Conservation (phyloP, 2,888 invertebrate genomes). For the Colostygia pectinataria region DNA sequence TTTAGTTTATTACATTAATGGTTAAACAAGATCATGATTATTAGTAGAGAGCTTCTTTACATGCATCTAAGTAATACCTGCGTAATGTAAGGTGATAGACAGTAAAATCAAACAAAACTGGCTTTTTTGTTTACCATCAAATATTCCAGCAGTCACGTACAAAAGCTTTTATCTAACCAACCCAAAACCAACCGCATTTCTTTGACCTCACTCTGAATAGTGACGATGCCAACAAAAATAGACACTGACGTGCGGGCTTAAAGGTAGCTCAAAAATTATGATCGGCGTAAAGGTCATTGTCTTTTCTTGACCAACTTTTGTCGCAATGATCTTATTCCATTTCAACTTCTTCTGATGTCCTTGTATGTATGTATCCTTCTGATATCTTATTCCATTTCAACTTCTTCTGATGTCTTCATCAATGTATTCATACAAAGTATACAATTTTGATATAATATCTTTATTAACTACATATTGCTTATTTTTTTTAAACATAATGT, state of each 20-base stretch:
- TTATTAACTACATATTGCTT: too few species aligned
- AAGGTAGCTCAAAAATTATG: slow-evolving; percentile 53
- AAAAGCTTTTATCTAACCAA: slow-evolving; percentile 63
- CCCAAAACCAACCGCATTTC: slow-evolving; percentile 58
- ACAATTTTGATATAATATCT: too few species aligned
- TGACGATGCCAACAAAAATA: slow-evolving; percentile 58
- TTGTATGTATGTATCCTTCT: too few species aligned
- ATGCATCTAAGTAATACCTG: neutral
- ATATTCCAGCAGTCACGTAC: slow-evolving; percentile 45
- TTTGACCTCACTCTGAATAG: slow-evolving; percentile 54
- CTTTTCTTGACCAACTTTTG: slow-evolving; percentile 47
- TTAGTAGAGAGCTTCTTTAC: too few species aligned
- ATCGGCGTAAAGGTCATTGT: slow-evolving; percentile 63
- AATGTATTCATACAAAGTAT: too few species aligned
- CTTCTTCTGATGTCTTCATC: too few species aligned
- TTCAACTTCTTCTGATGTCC: too few species aligned
- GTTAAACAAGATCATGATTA: too few species aligned
- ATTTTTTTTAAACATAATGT: too few species aligned
- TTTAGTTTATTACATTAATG: too few species aligned
- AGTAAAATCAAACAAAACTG: slow-evolving; percentile 33
- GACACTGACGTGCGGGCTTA: slow-evolving; percentile 49
- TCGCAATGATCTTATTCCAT: slow-evolving; percentile 17
- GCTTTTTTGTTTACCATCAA: slow-evolving; percentile 46
- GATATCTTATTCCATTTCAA: too few species aligned
- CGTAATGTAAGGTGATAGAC: slow-evolving; percentile 1